Evolutionary conservation across 1,140 invertebrate species (phyloP).

Genomic region (Zaprionus tsacasi): DNA sequence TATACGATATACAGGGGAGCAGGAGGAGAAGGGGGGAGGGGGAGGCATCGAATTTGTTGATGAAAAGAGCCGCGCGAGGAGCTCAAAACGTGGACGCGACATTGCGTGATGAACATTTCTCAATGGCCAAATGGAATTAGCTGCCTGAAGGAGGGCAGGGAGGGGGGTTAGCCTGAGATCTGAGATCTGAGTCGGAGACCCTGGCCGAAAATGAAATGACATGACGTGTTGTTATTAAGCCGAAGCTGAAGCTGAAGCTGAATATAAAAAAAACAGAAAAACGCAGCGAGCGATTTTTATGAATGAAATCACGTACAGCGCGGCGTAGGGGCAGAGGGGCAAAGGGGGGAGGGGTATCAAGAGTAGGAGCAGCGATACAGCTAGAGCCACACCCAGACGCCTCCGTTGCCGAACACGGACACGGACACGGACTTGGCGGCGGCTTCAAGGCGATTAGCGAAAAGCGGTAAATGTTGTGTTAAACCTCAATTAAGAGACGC

Average conservation of each 20-base stretch:
- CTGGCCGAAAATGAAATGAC: conserved; percentile 65
- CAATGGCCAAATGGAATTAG: conserved; percentile 51
- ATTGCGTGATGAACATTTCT: conserved; percentile 76
- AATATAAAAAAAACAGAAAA: conserved; percentile 48
- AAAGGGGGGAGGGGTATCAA: not conserved
- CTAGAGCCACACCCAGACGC: conserved; percentile 10
- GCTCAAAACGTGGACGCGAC: conserved; percentile 59
- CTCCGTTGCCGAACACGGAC: not conserved
- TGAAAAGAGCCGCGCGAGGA: conserved; percentile 64
- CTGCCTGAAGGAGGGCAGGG: not conserved
- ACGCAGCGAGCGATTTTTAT: conserved; percentile 50
- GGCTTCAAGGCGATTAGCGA: conserved; percentile 77
- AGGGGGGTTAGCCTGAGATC: no score
- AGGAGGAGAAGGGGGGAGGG: not conserved
- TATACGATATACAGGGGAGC: conserved; percentile 49
- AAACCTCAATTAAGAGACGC: conserved; percentile 73
- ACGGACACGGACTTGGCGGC: conserved; percentile 15
- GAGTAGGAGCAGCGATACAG: conserved; percentile 3
- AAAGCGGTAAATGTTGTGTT: conserved; percentile 81
- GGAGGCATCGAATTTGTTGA: conserved; percentile 22
- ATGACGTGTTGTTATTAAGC: conserved; percentile 78
- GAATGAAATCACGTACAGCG: conserved; percentile 61
- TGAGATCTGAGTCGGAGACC: conserved; percentile 8
- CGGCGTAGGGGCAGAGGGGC: not conserved
- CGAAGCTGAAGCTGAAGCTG: conserved; percentile 54